These are phyloP conservation scores for Probosciger aterrimus DNA, from an alignment of 2,113 vertebrate genomes.

Conservation along the genomic window DNA sequence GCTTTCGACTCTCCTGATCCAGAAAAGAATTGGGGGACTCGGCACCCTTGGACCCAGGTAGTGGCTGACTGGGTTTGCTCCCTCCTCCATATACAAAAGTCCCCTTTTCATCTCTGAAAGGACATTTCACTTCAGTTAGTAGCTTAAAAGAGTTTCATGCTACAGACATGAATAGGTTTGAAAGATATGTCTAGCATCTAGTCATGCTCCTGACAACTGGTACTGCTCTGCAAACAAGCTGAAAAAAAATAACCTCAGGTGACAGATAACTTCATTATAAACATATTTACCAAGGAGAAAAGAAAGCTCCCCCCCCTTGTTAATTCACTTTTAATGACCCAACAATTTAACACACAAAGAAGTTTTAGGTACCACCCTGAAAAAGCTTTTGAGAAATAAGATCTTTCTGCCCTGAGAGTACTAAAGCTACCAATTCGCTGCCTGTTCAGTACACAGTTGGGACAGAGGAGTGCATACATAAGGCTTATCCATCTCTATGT, in stretches of 20 bases:
- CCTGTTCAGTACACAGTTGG: not conserved
- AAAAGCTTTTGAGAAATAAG: not conserved
- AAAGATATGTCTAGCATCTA: not conserved
- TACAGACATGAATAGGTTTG: not conserved
- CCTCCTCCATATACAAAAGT: slow-evolving; percentile 67
- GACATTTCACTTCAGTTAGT: not conserved
- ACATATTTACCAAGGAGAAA: not conserved
- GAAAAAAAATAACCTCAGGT: not conserved
- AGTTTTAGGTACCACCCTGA: not conserved
- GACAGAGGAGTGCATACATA: not conserved
- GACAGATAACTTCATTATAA: not conserved
- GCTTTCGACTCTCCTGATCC: slow-evolving; percentile 80
- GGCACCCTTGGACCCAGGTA: slow-evolving; percentile 73
- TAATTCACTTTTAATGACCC: not conserved
- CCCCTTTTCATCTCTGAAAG: slow-evolving; percentile 77
- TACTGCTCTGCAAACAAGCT: not conserved
- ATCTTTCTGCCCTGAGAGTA: not conserved
- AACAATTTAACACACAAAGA: not conserved
- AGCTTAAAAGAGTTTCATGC: not conserved
- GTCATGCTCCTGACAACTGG: not conserved
- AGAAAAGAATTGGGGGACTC: slow-evolving; percentile 91
- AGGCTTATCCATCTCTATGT: not conserved
- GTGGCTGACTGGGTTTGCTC: slow-evolving; percentile 50
- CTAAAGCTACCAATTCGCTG: not conserved
- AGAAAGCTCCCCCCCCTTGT: not conserved